Evolutionary conservation across 2,797 vertebrate genomes (phyloP).

Genomic region (Brachymystax lenok): DNA sequence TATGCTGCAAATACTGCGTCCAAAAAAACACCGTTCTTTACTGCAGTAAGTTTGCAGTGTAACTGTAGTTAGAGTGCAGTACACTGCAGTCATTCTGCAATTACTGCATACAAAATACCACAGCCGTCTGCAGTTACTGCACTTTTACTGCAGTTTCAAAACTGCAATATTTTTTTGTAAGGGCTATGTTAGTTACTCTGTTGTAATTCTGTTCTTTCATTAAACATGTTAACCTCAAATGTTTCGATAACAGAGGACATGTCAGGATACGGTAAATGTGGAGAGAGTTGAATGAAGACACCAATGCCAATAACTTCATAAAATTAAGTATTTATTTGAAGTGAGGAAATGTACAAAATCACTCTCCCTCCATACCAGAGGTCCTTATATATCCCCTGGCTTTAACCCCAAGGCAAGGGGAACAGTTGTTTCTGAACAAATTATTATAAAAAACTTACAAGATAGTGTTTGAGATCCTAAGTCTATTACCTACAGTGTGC

Average conservation of each 20-base stretch:
- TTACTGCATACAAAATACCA: too few relatives aligned
- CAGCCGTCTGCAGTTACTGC: too few relatives aligned
- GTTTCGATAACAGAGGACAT: neutral
- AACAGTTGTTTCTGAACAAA: neutral
- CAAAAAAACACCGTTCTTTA: too few relatives aligned
- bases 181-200: conserved; percentile 18
- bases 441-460: neutral
- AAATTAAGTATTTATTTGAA: neutral
- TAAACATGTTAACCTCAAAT: conserved; percentile 39
- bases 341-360: neutral
- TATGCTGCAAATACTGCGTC: too few relatives aligned
- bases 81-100: too few relatives aligned
- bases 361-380: neutral
- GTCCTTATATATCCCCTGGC: neutral
- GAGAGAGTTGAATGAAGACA: neutral
- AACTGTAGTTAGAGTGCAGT: too few relatives aligned
- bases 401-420: neutral
- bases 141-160: too few relatives aligned
- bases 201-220: conserved; percentile 42
- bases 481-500: neutral
- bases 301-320: neutral
- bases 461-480: neutral
- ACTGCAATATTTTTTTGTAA: neutral
- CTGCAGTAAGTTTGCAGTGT: too few relatives aligned
- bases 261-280: neutral